Evolutionary conservation across 2,888 invertebrate genomes (phyloP), one percentile per base, ranked within the genome.

Genomic region (Eupsilia transversa): DNA sequence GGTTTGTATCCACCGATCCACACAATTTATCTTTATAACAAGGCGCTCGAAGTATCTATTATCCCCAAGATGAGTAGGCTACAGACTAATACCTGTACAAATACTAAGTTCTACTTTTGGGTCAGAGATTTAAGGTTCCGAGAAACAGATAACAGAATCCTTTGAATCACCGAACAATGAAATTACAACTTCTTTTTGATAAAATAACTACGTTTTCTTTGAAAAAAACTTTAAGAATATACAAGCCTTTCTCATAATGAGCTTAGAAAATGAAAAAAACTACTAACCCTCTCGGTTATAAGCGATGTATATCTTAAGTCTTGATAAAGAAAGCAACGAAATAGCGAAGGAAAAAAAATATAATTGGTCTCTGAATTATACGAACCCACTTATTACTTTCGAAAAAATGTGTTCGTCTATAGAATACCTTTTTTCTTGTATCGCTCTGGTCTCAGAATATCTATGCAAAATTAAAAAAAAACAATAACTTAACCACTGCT

Each of bases 121-220:
- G 3, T 33, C 10, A 56, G 17, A 33, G 1, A 65, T 33, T 54
- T 52, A 2, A n/a, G 20, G 3, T 35, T 57, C n/a, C 3, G 4
- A n/a, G 27, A 38, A 57, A 57, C 12, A 14, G 17, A 6, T 17
- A 70, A 49, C 0, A n/a, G 5, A 72, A 38, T 9, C 30, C 12
- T 72, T 33, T 41, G 73, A 33, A 41, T 38, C 5, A 43, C 23
- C 54, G 20, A 49, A 59, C n/a, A 72, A 59, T 49, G 20, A n/a
- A 59, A 73, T 72, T n/a, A 59, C 23, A 30, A 30, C 30, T 38
- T 17, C 7, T 30, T 72, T 69, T 35, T 71, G 3, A 43, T 27
- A 23, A 54, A 57, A 35, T 2, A 35, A 35, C 35, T 72, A 27
- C 33, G 12, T 52, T 43, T 46, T 23, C 10, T 65, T 6, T 46